Conservation (phyloP, 2,888 invertebrate genomes). For the Ophion costatus region DNA sequence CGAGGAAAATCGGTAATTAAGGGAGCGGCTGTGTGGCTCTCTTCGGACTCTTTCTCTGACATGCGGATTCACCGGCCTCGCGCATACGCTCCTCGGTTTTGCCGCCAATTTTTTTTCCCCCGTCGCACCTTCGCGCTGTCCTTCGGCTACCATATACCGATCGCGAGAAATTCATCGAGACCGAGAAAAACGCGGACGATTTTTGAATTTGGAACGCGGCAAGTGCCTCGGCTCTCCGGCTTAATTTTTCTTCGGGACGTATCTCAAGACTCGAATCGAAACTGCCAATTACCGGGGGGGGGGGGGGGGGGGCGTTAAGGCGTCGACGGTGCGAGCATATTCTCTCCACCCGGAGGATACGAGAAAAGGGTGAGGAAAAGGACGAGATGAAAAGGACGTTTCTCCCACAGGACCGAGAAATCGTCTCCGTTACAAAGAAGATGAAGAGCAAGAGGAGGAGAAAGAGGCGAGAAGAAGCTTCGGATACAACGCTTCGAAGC, state of each 20-base stretch:
- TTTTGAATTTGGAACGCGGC: neutral
- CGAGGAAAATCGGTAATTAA: conserved; percentile 83
- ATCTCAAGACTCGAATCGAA: conserved; percentile 44
- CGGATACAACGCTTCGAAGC: conserved; percentile 73
- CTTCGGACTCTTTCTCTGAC: conserved; percentile 54
- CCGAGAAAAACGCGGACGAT: conserved; percentile 15
- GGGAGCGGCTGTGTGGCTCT: conserved; percentile 72
- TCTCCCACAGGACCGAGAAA: conserved; percentile 38
- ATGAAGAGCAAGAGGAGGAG: conserved; percentile 19
- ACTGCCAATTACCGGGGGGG: conserved; percentile 64
- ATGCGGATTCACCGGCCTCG: conserved; percentile 10
- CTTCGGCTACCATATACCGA: conserved; percentile 11
- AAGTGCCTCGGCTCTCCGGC: neutral
- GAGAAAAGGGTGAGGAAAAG: neutral
- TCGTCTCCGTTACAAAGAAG: conserved; percentile 68
- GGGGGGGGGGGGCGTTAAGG: neutral
- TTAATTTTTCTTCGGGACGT: conserved; percentile 19
- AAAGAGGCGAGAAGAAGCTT: conserved; percentile 19
- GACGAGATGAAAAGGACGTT: neutral
- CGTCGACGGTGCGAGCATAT: neutral
- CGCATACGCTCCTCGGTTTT: neutral
- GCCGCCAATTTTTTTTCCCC: conserved; percentile 20
- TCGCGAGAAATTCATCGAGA: conserved; percentile 16
- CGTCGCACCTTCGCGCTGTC: neutral
- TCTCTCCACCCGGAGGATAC: neutral